Evolutionary conservation across 2,113 vertebrate genomes (phyloP), one percentile per base, ranked within the genome.

Genomic region (Apteryx owenii): DNA sequence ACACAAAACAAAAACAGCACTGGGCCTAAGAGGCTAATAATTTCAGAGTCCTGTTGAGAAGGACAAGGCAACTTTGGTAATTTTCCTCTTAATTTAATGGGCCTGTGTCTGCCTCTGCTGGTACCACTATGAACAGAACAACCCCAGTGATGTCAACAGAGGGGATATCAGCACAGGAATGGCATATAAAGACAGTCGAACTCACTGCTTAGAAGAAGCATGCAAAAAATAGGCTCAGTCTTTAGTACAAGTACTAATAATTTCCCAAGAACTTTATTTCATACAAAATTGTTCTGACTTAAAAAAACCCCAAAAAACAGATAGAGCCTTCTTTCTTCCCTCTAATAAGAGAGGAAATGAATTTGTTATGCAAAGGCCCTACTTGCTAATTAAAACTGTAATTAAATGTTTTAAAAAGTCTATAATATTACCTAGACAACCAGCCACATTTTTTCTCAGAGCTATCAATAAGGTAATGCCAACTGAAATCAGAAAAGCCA

Each of bases 311-410:
- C 36, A 6, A 29, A 83, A 36, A n/a, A 9, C 2, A 0, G 16
- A 26, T 7, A 61, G 16, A 54, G 25, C 4, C 22, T 65, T 91
- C 33, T 77, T 76, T 25, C 12, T 46, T 75, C 70, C 4, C 5
- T 65, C 68, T 53, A 80, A 48, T 28, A 64, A 60, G 5, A 84
- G 31, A 81, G 25, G 26, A 36, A 71, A 38, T 36, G 36, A 62
- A 72, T 40, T 29, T 86, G 18, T 12, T 68, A 88, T 70, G 18
- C 29, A 79, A 85, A 95, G n/a, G 13, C 25, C 71, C 48, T 78
- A 69, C 7, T 94, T 88, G 7, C 8, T 94, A 93, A 97, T 96
- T 97, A 95, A 97, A 97, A 88, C 8, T 7, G 42, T 69, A 94
- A 86, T 95, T 89, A 92, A 89, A 62, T 10, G 48, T 61, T 97